phyloP scores from a whole-genome alignment of 2,113 vertebrate species.

The Lichenostomus cassidix region DNA sequence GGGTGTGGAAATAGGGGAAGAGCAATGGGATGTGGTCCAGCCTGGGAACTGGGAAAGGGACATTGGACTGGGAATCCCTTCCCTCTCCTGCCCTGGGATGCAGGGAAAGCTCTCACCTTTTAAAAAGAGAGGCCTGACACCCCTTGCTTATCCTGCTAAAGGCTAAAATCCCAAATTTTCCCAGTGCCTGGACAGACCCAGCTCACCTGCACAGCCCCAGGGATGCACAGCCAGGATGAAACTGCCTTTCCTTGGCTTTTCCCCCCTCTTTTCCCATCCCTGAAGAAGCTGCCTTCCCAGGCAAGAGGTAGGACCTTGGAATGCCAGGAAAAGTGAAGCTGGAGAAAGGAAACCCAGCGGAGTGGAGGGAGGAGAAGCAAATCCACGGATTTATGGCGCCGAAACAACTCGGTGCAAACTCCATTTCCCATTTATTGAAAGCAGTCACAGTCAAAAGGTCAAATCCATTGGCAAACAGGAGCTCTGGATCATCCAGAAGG shows the following conservation, averaged over 20 bases:
- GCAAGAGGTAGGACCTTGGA: not conserved
- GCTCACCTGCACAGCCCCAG: not conserved
- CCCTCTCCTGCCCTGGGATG: not conserved
- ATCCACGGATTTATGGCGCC: fast-evolving
- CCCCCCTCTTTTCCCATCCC: not conserved
- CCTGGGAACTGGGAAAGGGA: not conserved
- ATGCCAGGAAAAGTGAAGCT: not conserved
- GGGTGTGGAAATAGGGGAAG: not conserved
- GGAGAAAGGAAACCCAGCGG: not conserved
- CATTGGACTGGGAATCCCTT: not conserved
- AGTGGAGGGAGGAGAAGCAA: not conserved
- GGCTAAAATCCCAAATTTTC: not conserved
- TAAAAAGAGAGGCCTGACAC: not conserved
- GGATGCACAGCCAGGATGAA: not conserved
- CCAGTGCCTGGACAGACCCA: fast-evolving
- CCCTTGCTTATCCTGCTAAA: not conserved
- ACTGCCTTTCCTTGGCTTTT: not conserved
- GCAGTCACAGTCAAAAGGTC: slow-evolving; percentile 72
- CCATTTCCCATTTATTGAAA: slow-evolving; percentile 70
- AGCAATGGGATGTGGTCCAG: not conserved
- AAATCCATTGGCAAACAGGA: slow-evolving; percentile 48
- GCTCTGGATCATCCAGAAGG: not conserved
- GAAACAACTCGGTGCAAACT: not conserved
- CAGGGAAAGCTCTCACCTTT: not conserved
- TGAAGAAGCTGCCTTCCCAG: not conserved